phyloP scores from a whole-genome alignment of 2,888 invertebrate species.

The Mechanitis mazaeus region DNA sequence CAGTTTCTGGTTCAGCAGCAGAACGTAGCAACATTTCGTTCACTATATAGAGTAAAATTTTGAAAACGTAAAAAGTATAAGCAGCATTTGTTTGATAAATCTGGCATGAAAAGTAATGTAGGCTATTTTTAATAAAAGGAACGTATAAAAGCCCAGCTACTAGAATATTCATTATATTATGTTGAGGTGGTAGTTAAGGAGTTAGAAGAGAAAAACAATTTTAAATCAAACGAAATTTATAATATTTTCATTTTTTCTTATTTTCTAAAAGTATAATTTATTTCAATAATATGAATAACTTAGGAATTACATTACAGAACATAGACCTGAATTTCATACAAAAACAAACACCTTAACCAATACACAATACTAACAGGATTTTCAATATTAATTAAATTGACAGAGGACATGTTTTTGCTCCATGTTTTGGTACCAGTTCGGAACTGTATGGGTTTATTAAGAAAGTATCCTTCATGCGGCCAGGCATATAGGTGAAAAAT shows the following conservation, averaged over 20 bases:
- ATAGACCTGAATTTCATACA: background rate
- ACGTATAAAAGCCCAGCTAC: too few relatives aligned
- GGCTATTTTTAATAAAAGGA: too few relatives aligned
- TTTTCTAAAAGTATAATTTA: background rate
- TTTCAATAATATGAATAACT: background rate
- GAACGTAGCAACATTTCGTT: too few relatives aligned
- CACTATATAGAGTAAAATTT: too few relatives aligned
- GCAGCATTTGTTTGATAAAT: too few relatives aligned
- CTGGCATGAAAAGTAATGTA: too few relatives aligned
- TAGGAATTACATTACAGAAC: background rate
- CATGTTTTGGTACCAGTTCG: conserved; percentile 46
- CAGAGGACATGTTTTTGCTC: conserved; percentile 60
- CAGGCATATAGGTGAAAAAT: conserved; percentile 67
- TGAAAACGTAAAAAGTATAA: too few relatives aligned
- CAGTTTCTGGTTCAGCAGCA: too few relatives aligned
- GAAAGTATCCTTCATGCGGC: conserved; percentile 56
- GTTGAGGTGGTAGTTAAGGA: too few relatives aligned
- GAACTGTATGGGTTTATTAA: conserved; percentile 58
- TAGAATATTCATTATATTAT: too few relatives aligned
- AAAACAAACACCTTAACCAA: conserved; percentile 3
- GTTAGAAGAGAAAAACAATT: too few relatives aligned
- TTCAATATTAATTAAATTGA: conserved; percentile 12
- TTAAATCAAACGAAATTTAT: too few relatives aligned
- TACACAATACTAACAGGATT: background rate
- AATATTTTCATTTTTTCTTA: background rate